Evolutionary conservation across 2,888 invertebrate genomes (phyloP), one percentile per base, ranked within the genome.

Genomic region (Lymantria monacha): DNA sequence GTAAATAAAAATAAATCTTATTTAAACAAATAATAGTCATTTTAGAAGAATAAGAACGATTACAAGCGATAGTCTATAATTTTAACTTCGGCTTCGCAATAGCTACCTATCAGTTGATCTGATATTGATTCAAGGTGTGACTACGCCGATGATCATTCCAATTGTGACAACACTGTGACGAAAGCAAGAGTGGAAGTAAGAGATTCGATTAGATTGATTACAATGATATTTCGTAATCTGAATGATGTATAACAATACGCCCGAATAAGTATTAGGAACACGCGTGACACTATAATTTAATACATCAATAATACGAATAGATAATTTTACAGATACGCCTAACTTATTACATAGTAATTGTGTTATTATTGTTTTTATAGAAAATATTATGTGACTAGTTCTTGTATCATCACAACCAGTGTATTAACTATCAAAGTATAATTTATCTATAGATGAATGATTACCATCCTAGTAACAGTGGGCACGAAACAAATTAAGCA

Each of bases 71-170:
- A 55, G 48, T 49, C 60, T 51, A 44, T 62, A 63, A 68, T 66
- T 65, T 63, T 51, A 61, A 61, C 66, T 69, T 76, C 51, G 54
- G 44, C 53, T 74, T 70, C 55, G 64, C 70, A 74, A 72, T 69
- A 66, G 70, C 70, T 74, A 70, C 73, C 70, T 65, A 70, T 38
- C 38, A 9, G 81, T 79, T 70, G 63, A 78, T 75, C 74, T 68
- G 81, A 83, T 83, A 79, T 72, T 70, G 73, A 70, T 70, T 75
- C 61, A 69, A 79, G 78, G 76, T 80, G 79, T 76, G 79, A 83
- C 78, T 71, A 70, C 65, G 46, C 55, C 71, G 74, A 79, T 76
- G 76, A 78, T 77, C 73, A 74, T 71, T 69, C 61, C 51, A 56
- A 79, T 80, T 78, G 74, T 76, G 74, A 75, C 76, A 76, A 61